A percentile compares a stretch with the other conserved stretches of the same genome.
phyloP scores from a whole-genome alignment of 2,113 vertebrate species.

The Hippocampus zosterae region DNA sequence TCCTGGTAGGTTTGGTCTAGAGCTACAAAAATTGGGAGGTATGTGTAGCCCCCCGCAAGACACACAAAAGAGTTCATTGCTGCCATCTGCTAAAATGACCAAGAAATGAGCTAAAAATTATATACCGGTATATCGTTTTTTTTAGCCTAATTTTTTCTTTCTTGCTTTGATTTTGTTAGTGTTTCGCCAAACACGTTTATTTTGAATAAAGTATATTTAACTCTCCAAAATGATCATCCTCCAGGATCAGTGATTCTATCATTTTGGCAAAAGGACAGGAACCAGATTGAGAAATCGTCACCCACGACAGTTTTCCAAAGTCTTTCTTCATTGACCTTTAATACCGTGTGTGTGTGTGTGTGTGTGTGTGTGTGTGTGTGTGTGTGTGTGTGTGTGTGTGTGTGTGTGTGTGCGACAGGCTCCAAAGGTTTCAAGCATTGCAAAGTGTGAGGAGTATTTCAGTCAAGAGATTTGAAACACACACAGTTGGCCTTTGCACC shows the following conservation, averaged over 20 bases:
- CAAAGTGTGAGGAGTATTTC: neutral
- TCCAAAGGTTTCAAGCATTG: neutral
- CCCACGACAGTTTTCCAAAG: neutral
- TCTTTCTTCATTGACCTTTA: neutral
- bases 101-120: no score
- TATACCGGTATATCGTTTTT: no score
- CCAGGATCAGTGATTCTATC: no score
- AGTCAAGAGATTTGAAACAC: slow-evolving; percentile 26
- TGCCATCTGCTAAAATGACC: no score
- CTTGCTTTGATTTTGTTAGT: no score
- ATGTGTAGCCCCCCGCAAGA: no score
- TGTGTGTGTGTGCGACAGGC: neutral
- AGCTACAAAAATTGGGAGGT: no score
- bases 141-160: no score
- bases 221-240: no score
- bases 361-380: neutral
- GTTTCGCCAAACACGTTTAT: no score
- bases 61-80: no score
- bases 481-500: slow-evolving; percentile 52
- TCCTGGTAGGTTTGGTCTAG: no score
- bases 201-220: neutral
- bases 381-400: neutral
- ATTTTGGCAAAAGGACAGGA: neutral
- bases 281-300: neutral
- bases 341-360: neutral